A percentile compares a stretch with the other conserved stretches of the same genome.
phyloP scores from a whole-genome alignment of 2,888 invertebrate species.

The Aphrophora alni region DNA sequence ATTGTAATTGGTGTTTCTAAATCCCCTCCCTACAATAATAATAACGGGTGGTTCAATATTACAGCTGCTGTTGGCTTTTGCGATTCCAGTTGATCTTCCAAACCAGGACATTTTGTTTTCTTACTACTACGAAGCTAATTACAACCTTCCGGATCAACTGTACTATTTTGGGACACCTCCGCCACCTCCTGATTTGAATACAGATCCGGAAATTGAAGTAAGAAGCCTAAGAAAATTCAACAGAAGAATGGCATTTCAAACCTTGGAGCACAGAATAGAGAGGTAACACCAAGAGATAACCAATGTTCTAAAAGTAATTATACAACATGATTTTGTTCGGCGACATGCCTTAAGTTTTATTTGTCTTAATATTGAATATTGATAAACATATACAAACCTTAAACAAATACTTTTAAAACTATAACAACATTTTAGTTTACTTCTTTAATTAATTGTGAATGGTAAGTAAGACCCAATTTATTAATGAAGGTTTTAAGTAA shows the following conservation, averaged over 20 bases:
- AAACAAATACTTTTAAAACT: no score
- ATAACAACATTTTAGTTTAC: no score
- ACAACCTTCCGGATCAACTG: constrained; percentile 52
- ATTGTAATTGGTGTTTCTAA: no score
- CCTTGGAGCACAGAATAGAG: constrained; percentile 38
- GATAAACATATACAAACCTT: no score
- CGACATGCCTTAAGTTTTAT: no score
- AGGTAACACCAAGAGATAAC: constrained; percentile 21
- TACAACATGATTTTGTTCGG: no score
- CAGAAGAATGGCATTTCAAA: constrained; percentile 39
- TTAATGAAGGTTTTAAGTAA: no score
- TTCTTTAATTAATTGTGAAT: no score
- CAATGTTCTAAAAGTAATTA: background rate
- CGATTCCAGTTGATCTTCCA: constrained; percentile 51
- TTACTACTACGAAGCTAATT: constrained; percentile 54
- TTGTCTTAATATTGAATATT: no score
- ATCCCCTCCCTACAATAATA: no score
- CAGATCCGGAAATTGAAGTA: constrained; percentile 26
- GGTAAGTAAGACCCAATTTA: no score
- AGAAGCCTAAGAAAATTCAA: constrained; percentile 35
- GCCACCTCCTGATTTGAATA: constrained; percentile 24
- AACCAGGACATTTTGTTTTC: constrained; percentile 52
- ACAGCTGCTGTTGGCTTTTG: constrained; percentile 52
- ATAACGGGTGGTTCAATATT: constrained; percentile 3
- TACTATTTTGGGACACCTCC: constrained; percentile 44